Conservation (phyloP, 2,888 invertebrate species). For the Drosophila quinaria region DNA sequence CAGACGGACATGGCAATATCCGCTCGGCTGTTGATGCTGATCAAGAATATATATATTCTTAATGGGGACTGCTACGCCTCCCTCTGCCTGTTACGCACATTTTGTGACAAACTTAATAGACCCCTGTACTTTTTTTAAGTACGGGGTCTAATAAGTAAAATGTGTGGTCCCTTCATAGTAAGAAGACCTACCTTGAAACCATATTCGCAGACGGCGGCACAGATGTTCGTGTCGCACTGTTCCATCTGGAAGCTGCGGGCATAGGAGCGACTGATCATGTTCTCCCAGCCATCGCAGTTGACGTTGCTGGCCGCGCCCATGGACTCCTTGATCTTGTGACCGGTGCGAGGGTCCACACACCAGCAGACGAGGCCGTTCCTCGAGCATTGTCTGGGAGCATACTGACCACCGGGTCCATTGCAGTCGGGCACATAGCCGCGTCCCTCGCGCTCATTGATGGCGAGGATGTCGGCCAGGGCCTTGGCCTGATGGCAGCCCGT, state of each 20-base stretch:
- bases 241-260: slow-evolving; percentile 87
- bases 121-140: too few relatives aligned
- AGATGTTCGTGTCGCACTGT: slow-evolving; percentile 90
- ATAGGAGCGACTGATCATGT: slow-evolving; percentile 83
- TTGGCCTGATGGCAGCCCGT: slow-evolving; percentile 92
- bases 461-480: slow-evolving; percentile 91
- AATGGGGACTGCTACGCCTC: too few relatives aligned
- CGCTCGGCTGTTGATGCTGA: too few relatives aligned
- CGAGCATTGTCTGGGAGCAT: slow-evolving; percentile 92
- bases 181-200: slow-evolving; percentile 90
- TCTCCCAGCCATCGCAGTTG: slow-evolving; percentile 87
- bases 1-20: too few relatives aligned
- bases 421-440: slow-evolving; percentile 95
- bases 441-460: slow-evolving; percentile 92
- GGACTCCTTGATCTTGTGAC: slow-evolving; percentile 91
- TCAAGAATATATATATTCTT: too few relatives aligned
- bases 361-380: slow-evolving; percentile 94
- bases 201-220: slow-evolving; percentile 94
- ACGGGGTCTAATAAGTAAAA: too few relatives aligned
- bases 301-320: slow-evolving; percentile 92
- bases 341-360: slow-evolving; percentile 92
- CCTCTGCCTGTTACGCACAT: too few relatives aligned
- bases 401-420: slow-evolving; percentile 89
- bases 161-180: too few relatives aligned
- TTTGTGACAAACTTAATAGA: too few relatives aligned